A percentile compares a stretch with the other conserved stretches of the same genome.
Conservation (phyloP, 2,888 invertebrate genomes). For the Entomobrya multifasciata region DNA sequence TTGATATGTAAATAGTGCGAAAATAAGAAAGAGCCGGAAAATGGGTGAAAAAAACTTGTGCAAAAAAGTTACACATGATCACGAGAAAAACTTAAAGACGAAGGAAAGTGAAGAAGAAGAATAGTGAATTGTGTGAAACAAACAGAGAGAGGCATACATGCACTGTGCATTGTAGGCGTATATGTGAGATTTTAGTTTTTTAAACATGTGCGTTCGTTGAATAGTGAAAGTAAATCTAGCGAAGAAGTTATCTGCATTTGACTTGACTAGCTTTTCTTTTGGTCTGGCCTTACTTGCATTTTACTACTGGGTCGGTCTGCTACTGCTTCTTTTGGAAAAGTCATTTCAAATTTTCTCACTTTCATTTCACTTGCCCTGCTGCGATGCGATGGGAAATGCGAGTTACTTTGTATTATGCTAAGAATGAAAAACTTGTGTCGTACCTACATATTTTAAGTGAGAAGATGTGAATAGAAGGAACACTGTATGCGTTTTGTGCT, state of each 20-base stretch:
- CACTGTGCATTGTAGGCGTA: not conserved
- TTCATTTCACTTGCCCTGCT: not conserved
- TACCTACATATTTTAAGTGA: not conserved
- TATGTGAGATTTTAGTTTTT: no score
- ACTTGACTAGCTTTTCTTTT: no score
- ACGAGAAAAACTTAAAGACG: no score
- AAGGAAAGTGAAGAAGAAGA: not conserved
- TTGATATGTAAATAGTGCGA: conserved; percentile 1
- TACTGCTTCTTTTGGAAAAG: not conserved
- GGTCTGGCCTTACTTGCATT: no score
- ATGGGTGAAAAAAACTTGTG: not conserved
- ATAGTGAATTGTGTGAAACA: not conserved
- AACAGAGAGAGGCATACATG: not conserved
- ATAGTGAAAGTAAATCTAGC: not conserved
- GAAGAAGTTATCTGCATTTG: not conserved
- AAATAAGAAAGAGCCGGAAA: not conserved
- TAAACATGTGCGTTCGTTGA: not conserved
- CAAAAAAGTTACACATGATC: not conserved
- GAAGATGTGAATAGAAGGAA: not conserved
- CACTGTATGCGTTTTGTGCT: no score
- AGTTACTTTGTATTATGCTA: not conserved
- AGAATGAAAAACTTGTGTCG: not conserved
- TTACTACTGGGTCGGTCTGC: not conserved
- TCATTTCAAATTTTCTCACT: conserved; percentile 31
- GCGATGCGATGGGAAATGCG: not conserved